phyloP scores from a whole-genome alignment of 2,888 invertebrate species.

The Coelogynopora nodosa region DNA sequence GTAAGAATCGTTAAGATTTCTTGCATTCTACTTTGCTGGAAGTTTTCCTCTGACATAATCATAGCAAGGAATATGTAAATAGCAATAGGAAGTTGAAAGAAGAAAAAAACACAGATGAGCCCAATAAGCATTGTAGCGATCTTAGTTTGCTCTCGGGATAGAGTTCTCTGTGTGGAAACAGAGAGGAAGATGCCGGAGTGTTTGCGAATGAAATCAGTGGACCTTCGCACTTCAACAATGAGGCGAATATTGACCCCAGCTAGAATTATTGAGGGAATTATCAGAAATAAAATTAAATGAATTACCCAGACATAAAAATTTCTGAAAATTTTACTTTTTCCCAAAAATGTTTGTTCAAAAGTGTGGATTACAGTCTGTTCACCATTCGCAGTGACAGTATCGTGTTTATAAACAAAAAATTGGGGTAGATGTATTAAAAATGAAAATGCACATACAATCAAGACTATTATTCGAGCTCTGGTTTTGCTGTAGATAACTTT shows the following conservation, averaged over 20 bases:
- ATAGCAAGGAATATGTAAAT: neutral
- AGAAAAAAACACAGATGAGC: neutral
- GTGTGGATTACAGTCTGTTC: neutral
- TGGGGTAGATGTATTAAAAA: neutral
- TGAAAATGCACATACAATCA: neutral
- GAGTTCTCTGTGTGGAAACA: neutral
- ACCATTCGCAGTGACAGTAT: neutral
- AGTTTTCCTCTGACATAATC: neutral
- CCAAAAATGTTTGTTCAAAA: neutral
- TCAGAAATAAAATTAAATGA: neutral
- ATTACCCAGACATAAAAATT: neutral
- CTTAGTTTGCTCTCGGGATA: conserved; percentile 26
- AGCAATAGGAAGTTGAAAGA: neutral
- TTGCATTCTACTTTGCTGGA: neutral
- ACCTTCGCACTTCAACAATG: conserved; percentile 26
- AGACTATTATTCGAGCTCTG: neutral
- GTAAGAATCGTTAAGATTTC: neutral
- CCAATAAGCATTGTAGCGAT: conserved; percentile 26
- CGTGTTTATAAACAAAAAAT: neutral
- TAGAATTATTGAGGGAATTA: neutral
- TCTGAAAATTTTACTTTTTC: neutral
- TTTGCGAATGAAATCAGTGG: conserved; percentile 15
- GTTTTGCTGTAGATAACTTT: neutral
- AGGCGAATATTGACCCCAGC: neutral
- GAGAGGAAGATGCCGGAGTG: neutral